Percentiles rank a stretch among this genome's conserved stretches.
phyloP scores from a whole-genome alignment of 2,888 invertebrate genomes.

The Chouioia cunea region DNA sequence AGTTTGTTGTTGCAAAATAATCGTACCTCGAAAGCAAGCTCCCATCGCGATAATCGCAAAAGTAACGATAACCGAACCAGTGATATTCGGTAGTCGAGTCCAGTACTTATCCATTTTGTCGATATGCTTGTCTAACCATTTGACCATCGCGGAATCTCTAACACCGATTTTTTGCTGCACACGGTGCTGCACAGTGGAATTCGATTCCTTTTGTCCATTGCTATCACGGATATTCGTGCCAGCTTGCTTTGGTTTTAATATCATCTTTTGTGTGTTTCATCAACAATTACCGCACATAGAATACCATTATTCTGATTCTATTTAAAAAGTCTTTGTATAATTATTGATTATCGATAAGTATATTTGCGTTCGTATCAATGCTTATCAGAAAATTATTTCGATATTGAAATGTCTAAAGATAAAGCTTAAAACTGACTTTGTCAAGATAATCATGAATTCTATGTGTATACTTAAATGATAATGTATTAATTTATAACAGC shows the following conservation, averaged over 20 bases:
- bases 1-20: too few relatives aligned
- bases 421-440: too few relatives aligned
- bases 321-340: neutral
- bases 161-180: neutral
- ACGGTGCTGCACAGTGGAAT: too few relatives aligned
- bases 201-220: neutral
- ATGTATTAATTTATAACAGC: too few relatives aligned
- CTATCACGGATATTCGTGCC: neutral
- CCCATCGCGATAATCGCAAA: slow-evolving; percentile 29
- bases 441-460: too few relatives aligned
- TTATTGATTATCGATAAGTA: neutral
- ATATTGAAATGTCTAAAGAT: neutral
- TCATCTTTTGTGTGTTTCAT: slow-evolving; percentile 4
- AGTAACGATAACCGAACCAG: slow-evolving; percentile 22
- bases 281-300: neutral
- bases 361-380: neutral
- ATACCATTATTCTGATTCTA: neutral
- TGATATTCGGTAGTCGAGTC: slow-evolving; percentile 28
- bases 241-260: neutral
- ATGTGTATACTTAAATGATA: too few relatives aligned
- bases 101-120: slow-evolving; percentile 38
- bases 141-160: slow-evolving; percentile 19
- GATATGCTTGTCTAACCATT: slow-evolving; percentile 32
- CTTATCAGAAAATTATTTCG: slow-evolving; percentile 24
- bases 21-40: slow-evolving; percentile 36